Evolutionary conservation across 30 jellyfish, hydroid and myxozoan genomes (phyloP), one percentile per base, ranked within the genome.

Genomic region (Thelohanellus kitauei): DNA sequence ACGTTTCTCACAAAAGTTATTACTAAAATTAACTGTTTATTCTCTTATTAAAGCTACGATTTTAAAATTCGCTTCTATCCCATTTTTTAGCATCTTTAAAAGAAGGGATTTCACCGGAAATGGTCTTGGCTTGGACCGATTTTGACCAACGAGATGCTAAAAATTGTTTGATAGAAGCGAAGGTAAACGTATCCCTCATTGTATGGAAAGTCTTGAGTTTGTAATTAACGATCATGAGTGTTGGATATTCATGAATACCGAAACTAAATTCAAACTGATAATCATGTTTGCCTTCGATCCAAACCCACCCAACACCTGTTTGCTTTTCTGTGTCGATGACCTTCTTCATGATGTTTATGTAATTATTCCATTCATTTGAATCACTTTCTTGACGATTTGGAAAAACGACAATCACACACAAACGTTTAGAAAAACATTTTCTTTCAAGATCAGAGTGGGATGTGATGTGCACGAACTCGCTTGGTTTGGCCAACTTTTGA

Each of bases 41-140:
- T n/a, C n/a, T n/a, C n/a, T n/a, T n/a, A n/a, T n/a, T n/a, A n/a
- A n/a, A n/a, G n/a, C n/a, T n/a, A n/a, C n/a, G n/a, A n/a, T n/a
- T n/a, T n/a, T n/a, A n/a, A n/a, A n/a, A n/a, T 47, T 67, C 90
- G 41, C 53, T 58, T 1, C 90, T 85, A 39, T 67, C 90, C 90
- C 90, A 67, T 4, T 82, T 53, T 15, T 38, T 53, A 1, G 31
- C 43, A 20, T 41, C 57, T 15, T 44, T 44, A 27, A 67, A 31
- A 10, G 33, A 29, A 8, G 90, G 90, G 18, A 67, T 29, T 5
- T 19, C 21, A 32, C 62, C 90, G 4, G n/a, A n/a, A n/a, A n/a
- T n/a, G n/a, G n/a, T n/a, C n/a, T n/a, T n/a, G n/a, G n/a, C n/a
- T n/a, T n/a, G n/a, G n/a, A n/a, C n/a, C n/a, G n/a, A n/a, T n/a